Evolutionary conservation across 2,113 vertebrate species (phyloP), one percentile per base, ranked within the genome.

Genomic region (Pandion haliaetus): DNA sequence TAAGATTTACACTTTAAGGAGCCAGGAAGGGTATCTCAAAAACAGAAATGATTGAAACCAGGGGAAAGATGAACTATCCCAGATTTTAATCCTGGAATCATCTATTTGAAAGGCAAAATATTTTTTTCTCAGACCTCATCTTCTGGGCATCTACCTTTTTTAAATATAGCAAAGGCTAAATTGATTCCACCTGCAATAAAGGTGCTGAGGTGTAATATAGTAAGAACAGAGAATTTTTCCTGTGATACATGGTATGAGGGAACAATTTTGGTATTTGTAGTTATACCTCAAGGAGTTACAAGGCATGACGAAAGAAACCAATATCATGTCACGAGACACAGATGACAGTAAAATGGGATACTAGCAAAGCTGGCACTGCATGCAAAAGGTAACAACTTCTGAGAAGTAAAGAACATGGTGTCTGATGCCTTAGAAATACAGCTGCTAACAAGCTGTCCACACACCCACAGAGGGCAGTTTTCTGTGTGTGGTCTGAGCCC

Each of bases 21-120:
- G 76, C 55, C 82, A 76, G 28, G 36, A 94, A 87, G 17, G 14
- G 19, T 94, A 79, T 70, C 38, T 86, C 57, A 86, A 78, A 92
- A 93, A 32, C n/a, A 88, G 63, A 92, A 93, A 81, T 90, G 10
- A 97, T 93, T 96, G 94, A 95, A 92, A 61, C 32, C 4, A 8
- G 44, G 24, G 24, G 4, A 0, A 10, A 76, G 93, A 92, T 82
- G 29, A 92, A 87, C 76, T 81, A 74, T 54, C 82, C 57, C 31
- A 47, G 69, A 86, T 82, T 95, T 95, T 92, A 95, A 93, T 90
- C 90, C 88, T 82, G 57, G 86, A 91, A 79, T 92, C 69, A 79
- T 82, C 88, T 89, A 71, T 93, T 84, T 96, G 91, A 93, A 95
- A 95, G 52, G 92, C 73, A 95, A 94, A 96, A 73, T 86, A 91